Conservation (phyloP, 2,797 vertebrate species). For the Limosa lapponica region DNA sequence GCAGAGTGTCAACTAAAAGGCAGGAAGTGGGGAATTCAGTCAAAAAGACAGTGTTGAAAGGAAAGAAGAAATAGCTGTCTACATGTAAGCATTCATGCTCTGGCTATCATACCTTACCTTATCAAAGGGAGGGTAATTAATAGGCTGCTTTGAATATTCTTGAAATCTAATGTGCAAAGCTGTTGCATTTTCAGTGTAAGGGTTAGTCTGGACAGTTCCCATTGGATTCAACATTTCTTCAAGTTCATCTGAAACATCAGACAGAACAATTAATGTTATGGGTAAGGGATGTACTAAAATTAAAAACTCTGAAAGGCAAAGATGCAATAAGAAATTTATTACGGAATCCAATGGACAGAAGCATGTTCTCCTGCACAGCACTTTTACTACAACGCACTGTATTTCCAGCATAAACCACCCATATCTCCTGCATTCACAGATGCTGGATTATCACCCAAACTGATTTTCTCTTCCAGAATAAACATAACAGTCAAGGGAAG, state of each 20-base stretch:
- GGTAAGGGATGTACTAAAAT: neutral
- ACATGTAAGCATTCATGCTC: neutral
- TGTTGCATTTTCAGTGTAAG: slow-evolving; percentile 95
- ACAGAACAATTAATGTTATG: slow-evolving; percentile 6
- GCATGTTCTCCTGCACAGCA: neutral
- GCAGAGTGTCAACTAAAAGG: neutral
- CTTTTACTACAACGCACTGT: neutral
- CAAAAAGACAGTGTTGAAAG: neutral
- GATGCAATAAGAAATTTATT: neutral
- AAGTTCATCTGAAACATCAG: slow-evolving; percentile 90
- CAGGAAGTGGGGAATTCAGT: neutral
- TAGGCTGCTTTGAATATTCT: slow-evolving; percentile 85
- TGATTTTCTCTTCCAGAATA: neutral
- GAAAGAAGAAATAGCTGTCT: neutral
- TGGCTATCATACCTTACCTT: slow-evolving; percentile 83
- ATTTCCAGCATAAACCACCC: neutral
- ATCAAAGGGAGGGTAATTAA: slow-evolving; percentile 94
- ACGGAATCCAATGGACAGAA: neutral
- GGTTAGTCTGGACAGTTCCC: slow-evolving; percentile 96
- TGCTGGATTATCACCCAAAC: neutral
- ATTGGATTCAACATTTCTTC: slow-evolving; percentile 99
- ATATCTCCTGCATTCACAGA: neutral
- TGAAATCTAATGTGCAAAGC: slow-evolving; percentile 91
- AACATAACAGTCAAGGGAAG: neutral
- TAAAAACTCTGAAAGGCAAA: neutral